Evolutionary conservation across 92 coral and sea anemone species (phyloP).

Genomic region (Hydrozoanthus gracilis): DNA sequence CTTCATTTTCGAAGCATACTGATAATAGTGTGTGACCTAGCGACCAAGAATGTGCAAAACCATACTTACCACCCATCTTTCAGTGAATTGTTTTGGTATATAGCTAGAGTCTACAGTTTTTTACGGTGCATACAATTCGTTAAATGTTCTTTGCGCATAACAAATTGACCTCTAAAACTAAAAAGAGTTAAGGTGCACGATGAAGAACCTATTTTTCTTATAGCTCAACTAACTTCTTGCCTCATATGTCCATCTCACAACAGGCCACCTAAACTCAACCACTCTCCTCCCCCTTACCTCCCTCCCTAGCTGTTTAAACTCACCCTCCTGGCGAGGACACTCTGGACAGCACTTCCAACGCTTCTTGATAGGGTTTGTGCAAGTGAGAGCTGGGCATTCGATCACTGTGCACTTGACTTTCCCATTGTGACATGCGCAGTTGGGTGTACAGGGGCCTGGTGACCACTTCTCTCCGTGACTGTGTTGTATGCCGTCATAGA

Average conservation of each 20-base stretch:
- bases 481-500: slow-evolving; percentile 91
- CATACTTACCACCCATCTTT: background rate
- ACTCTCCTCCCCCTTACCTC: background rate
- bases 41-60: background rate
- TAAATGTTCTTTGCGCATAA: no score
- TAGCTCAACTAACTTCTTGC: no score
- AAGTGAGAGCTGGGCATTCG: slow-evolving; percentile 92
- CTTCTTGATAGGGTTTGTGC: slow-evolving; percentile 85
- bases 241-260: no score
- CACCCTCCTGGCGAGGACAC: slow-evolving; percentile 90
- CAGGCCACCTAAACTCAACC: background rate
- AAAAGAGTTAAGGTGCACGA: no score
- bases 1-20: background rate
- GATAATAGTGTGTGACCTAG: background rate
- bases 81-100: no score
- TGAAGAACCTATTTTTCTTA: no score
- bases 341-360: slow-evolving; percentile 99
- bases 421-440: slow-evolving; percentile 94
- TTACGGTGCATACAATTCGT: no score
- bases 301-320: background rate
- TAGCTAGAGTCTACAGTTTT: no score
- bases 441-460: slow-evolving; percentile 99
- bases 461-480: slow-evolving; percentile 97
- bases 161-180: no score
- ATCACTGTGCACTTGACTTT: slow-evolving; percentile 97